Base-by-base conservation (phyloP, 2,797 vertebrate species). In the Fundulus diaphanus region DNA sequence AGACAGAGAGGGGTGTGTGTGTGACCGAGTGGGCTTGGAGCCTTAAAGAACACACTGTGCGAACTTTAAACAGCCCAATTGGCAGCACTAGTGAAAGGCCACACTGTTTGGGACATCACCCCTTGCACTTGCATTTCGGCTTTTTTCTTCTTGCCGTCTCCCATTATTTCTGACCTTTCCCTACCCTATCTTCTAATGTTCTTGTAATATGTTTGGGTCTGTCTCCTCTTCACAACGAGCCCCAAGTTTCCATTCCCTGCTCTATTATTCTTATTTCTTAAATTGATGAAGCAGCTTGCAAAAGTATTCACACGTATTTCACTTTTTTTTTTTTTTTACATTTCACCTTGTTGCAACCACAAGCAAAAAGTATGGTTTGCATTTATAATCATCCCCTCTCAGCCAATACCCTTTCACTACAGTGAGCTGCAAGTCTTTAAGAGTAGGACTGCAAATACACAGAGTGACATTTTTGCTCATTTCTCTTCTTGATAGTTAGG, bases 1-100 rank as follows among this genome's bases (percentile, higher is more conserved):
- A 88, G 83, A 90, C 82, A 87, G 83, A 84, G 68, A 42, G 73
- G 87, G 79, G 68, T 90, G 86, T 88, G 85, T 83, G 83, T 78
- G 83, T 78, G 77, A 81, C 74, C 68, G 82, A 85, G 82, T 79
- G 82, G 81, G 87, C 86, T 77, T 54, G 85, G 77, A 84, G 79
- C 77, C 84, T 81, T 84, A 87, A 89, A 90, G 90, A 90, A 94
- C 93, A 93, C 87, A 82, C 89, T 92, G 90, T 93, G 88, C 91
- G 74, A 85, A 83, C 91, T 90, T 88, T 79, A 85, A 87, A 89
- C 82, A 79, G 86, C 76, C 80, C 88, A 85, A 77, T 87, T 88
- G 90, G 88, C 88, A 90, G 87, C 44, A 61, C 81, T 57, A 56
- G 88, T 92, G 89, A 94, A 95, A 94, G 93, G 87, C 91, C 80